A percentile compares a stretch with the other conserved stretches of the same genome.
These are phyloP conservation scores for Ailuropoda melanoleuca DNA, from an alignment of 2,113 vertebrate species.

Conservation along the genomic window DNA sequence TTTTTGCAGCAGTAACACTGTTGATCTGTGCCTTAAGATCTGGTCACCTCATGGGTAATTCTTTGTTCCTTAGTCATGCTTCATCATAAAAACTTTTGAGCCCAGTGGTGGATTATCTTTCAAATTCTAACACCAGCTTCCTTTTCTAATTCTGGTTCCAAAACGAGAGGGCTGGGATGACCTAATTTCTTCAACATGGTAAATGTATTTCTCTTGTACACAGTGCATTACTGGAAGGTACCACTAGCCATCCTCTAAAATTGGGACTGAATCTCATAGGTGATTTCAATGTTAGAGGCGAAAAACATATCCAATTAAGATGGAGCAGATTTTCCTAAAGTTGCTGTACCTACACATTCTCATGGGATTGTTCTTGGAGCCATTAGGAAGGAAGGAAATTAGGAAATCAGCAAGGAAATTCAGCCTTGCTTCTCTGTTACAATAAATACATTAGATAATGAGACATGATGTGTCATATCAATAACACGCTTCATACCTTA, in stretches of 20 bases:
- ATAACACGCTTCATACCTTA: background rate
- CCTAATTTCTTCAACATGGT: background rate
- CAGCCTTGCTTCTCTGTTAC: background rate
- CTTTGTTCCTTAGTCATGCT: background rate
- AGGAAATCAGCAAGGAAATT: conserved; percentile 8
- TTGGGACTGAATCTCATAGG: background rate
- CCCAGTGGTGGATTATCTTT: background rate
- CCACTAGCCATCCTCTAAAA: background rate
- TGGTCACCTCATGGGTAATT: background rate
- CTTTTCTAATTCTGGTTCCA: background rate
- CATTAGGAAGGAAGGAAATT: background rate
- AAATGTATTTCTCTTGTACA: background rate
- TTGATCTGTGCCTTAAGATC: background rate
- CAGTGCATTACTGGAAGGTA: background rate
- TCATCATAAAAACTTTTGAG: background rate
- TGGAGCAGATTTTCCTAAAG: background rate
- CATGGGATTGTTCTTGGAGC: background rate
- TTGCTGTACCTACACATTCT: background rate
- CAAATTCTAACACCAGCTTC: background rate
- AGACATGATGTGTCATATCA: background rate
- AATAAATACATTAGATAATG: background rate
- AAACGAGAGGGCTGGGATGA: background rate
- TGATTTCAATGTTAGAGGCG: background rate
- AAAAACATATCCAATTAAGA: background rate
- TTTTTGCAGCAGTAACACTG: background rate